These are phyloP conservation scores for Epinotia demarniana DNA, from an alignment of 2,888 invertebrate species.

Conservation along the genomic window DNA sequence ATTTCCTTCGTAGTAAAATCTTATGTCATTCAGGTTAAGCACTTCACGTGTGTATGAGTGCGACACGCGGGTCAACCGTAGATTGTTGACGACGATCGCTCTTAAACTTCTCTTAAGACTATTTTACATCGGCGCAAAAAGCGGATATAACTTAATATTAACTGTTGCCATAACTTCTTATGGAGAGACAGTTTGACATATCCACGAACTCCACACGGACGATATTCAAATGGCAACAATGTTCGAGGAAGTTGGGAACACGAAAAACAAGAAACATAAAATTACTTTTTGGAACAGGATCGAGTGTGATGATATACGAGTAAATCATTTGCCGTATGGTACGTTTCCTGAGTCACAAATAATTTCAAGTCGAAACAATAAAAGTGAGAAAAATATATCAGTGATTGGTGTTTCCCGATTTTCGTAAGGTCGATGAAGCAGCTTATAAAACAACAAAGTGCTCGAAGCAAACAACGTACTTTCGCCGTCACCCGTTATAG, in stretches of 20 bases:
- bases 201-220: background rate
- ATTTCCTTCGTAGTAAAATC: too few species aligned
- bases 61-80: too few species aligned
- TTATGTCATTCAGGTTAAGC: too few species aligned
- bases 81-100: background rate
- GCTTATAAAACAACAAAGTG: too few species aligned
- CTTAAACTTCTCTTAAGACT: background rate
- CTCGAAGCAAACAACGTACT: background rate
- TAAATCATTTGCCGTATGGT: background rate
- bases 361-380: too few species aligned
- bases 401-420: too few species aligned
- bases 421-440: too few species aligned
- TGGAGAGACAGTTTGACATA: conserved; percentile 24
- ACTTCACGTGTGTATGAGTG: too few species aligned
- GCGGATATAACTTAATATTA: conserved; percentile 1
- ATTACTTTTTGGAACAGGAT: background rate
- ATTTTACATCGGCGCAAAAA: background rate
- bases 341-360: background rate
- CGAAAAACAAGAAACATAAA: conserved; percentile 1
- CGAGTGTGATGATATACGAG: background rate
- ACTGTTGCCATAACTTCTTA: conserved; percentile 4
- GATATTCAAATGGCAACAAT: conserved; percentile 13
- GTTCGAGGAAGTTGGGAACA: background rate
- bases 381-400: too few species aligned
- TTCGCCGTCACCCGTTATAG: background rate